These are phyloP conservation scores for Mastigias papua DNA, from an alignment of 30 jellyfish, hydroid and myxozoan genomes.

Conservation along the genomic window DNA sequence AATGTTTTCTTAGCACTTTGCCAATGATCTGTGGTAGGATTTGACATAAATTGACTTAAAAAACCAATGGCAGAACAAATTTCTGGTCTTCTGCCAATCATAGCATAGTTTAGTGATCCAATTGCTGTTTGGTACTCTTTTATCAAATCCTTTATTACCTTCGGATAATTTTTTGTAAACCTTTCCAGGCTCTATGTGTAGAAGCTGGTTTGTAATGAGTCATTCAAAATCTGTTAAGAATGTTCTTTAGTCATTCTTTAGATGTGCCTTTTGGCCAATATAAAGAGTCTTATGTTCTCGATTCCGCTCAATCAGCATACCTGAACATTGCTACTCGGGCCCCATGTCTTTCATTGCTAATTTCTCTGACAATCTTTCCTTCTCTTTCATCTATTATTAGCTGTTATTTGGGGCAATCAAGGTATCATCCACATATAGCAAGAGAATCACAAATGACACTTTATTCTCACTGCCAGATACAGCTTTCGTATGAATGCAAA, in stretches of 20 bases:
- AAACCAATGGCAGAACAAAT: neutral
- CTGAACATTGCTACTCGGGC: conserved; percentile 13
- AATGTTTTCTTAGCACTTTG: too few species aligned
- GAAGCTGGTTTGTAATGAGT: neutral
- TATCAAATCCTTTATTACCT: neutral
- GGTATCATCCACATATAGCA: conserved; percentile 48
- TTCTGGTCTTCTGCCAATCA: neutral
- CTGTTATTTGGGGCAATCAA: conserved; percentile 27
- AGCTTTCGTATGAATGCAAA: conserved; percentile 40
- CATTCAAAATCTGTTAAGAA: neutral
- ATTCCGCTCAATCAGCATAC: conserved; percentile 49
- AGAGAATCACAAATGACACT: neutral
- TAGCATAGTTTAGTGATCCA: neutral
- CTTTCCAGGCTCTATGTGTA: neutral
- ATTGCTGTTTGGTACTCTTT: neutral
- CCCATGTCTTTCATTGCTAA: conserved; percentile 61
- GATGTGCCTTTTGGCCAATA: neutral
- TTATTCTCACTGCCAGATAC: neutral
- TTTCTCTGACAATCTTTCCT: neutral
- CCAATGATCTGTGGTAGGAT: too few species aligned
- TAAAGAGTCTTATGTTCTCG: neutral
- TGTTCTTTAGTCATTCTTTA: neutral
- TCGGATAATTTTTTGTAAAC: neutral
- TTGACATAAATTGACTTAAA: neutral
- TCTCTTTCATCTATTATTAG: conserved; percentile 11